A percentile compares a stretch with the other conserved stretches of the same genome.
Evolutionary conservation across 1,140 invertebrate species (phyloP).

Genomic region (Brachionus asplanchnoidis): DNA sequence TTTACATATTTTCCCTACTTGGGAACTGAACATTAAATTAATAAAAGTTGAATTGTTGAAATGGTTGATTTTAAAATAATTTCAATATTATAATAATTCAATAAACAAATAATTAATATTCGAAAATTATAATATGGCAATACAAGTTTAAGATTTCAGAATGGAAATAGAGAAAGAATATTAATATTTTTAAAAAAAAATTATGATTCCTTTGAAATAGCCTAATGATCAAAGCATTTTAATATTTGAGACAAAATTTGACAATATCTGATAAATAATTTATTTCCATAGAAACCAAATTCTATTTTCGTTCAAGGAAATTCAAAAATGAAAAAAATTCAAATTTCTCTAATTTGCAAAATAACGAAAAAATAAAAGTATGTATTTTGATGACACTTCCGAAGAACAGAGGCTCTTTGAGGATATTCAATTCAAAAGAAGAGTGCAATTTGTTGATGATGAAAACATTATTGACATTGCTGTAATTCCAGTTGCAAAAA

Average conservation of each 20-base stretch:
- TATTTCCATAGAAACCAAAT: not conserved
- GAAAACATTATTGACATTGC: not conserved
- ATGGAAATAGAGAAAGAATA: too few relatives aligned
- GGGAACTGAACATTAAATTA: too few relatives aligned
- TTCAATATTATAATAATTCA: too few relatives aligned
- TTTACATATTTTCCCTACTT: too few relatives aligned
- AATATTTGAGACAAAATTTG: not conserved
- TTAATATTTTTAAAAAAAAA: too few relatives aligned
- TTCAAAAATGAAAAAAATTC: not conserved
- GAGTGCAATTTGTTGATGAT: slow-evolving; percentile 29
- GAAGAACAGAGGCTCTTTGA: slow-evolving; percentile 24
- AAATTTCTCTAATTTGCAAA: not conserved
- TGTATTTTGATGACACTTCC: slow-evolving; percentile 33
- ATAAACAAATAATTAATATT: too few relatives aligned
- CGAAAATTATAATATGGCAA: too few relatives aligned
- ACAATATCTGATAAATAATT: not conserved
- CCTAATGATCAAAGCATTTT: too few relatives aligned
- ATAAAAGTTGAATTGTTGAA: too few relatives aligned
- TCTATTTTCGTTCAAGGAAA: not conserved
- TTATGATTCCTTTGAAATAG: too few relatives aligned
- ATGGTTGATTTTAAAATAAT: too few relatives aligned
- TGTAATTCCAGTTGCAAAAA: not conserved
- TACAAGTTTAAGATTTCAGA: too few relatives aligned
- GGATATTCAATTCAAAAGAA: slow-evolving; percentile 39
- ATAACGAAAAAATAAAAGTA: not conserved